phyloP scores from a whole-genome alignment of 1,140 invertebrate genomes.

The Trichonephila inaurata region DNA sequence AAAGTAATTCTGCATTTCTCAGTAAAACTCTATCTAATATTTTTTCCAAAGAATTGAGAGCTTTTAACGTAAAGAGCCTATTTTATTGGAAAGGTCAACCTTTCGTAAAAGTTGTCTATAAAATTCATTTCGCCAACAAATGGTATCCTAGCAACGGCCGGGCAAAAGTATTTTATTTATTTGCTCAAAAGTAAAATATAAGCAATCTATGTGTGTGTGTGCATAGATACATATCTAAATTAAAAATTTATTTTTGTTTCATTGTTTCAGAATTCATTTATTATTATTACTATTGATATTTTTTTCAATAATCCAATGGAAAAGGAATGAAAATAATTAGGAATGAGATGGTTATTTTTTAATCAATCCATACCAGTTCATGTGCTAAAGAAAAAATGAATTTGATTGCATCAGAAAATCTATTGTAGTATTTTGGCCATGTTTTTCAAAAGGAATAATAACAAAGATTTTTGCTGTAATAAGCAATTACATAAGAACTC shows the following conservation, averaged over 20 bases:
- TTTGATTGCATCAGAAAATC: too few species aligned
- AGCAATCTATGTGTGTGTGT: background rate
- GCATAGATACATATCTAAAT: background rate
- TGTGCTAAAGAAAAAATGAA: too few species aligned
- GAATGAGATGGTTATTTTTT: too few species aligned
- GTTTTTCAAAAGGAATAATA: too few species aligned
- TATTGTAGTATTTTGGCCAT: too few species aligned
- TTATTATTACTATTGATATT: too few species aligned
- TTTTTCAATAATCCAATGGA: too few species aligned
- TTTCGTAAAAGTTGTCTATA: conserved; percentile 41
- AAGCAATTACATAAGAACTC: too few species aligned
- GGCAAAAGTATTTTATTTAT: background rate
- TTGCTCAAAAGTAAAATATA: background rate
- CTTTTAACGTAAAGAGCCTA: background rate
- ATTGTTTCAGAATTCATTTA: too few species aligned
- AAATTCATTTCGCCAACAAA: conserved; percentile 42
- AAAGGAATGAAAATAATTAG: too few species aligned
- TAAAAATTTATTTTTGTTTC: background rate
- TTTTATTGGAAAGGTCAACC: conserved; percentile 61
- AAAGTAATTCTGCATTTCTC: background rate
- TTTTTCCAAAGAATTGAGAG: background rate
- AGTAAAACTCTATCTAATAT: background rate
- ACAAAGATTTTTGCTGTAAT: too few species aligned
- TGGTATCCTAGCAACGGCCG: conserved; percentile 24
- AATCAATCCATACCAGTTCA: too few species aligned